Percentiles rank a stretch among this genome's conserved stretches.
phyloP scores from a whole-genome alignment of 2,888 invertebrate species.

The Agrypnus murinus region DNA sequence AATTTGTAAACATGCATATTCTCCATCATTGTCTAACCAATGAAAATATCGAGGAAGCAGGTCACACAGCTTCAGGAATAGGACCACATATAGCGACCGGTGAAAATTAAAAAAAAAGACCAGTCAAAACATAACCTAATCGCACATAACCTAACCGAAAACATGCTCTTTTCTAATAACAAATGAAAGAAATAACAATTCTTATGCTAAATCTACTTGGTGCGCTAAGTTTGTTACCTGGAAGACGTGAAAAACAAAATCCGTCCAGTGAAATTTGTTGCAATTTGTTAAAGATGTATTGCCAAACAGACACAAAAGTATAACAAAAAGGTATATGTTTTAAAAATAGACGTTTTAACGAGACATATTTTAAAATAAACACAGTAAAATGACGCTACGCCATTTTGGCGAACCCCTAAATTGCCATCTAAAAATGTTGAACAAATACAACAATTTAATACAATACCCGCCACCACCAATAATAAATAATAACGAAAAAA shows the following conservation, averaged over 20 bases:
- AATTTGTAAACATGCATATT: neutral
- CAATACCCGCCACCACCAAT: slow-evolving; percentile 27
- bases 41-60: neutral
- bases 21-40: neutral
- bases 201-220: neutral
- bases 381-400: slow-evolving; percentile 67
- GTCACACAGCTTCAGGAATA: slow-evolving; percentile 33
- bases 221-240: neutral
- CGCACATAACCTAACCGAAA: slow-evolving; percentile 45
- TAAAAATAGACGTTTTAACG: slow-evolving; percentile 40
- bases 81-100: slow-evolving; percentile 40
- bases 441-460: slow-evolving; percentile 65
- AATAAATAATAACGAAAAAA: slow-evolving; percentile 41
- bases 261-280: slow-evolving; percentile 6
- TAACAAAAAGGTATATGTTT: slow-evolving; percentile 20
- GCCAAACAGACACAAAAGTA: slow-evolving; percentile 24
- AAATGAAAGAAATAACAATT: slow-evolving; percentile 1
- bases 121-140: slow-evolving; percentile 63
- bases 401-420: slow-evolving; percentile 71
- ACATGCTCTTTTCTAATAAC: slow-evolving; percentile 32
- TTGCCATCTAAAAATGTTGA: slow-evolving; percentile 67
- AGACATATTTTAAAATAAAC: slow-evolving; percentile 40
- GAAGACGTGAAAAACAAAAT: neutral
- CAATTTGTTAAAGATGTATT: slow-evolving; percentile 16
- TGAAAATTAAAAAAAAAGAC: slow-evolving; percentile 59